These are phyloP conservation scores for Alosa sapidissima DNA, from an alignment of 2,797 vertebrate genomes.

Conservation along the genomic window DNA sequence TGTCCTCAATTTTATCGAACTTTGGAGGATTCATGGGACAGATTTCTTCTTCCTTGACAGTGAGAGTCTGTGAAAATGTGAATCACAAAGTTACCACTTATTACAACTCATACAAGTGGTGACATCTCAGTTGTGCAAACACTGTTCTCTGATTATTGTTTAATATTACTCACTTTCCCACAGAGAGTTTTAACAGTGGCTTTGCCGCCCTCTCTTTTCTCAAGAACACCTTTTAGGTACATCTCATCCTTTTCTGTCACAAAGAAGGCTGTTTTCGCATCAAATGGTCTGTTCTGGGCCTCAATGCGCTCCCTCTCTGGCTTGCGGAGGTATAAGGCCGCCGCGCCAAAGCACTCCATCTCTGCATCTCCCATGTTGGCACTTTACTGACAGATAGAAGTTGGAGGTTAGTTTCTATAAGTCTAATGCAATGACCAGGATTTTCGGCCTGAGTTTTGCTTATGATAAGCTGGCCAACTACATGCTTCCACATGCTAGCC, in stretches of 20 bases:
- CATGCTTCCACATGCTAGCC: no score
- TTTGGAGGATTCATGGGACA: conserved; percentile 85
- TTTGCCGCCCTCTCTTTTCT: conserved; percentile 82
- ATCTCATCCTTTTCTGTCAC: conserved; percentile 79
- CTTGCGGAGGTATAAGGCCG: conserved; percentile 84
- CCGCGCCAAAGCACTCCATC: conserved; percentile 84
- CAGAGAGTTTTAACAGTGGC: conserved; percentile 79
- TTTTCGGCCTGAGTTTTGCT: no score
- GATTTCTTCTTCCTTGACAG: conserved; percentile 81
- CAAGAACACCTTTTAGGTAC: conserved; percentile 82
- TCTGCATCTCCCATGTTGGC: conserved; percentile 82
- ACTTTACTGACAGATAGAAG: conserved; percentile 51
- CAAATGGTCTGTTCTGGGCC: conserved; percentile 86
- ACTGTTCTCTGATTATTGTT: neutral
- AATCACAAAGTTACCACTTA: neutral
- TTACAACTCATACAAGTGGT: no score
- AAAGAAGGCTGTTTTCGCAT: conserved; percentile 83
- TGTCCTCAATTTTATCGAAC: conserved; percentile 86
- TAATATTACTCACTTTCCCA: conserved; percentile 72
- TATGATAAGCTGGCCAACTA: no score
- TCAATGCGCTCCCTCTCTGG: conserved; percentile 85
- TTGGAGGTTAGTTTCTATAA: neutral
- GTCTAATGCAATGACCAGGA: no score
- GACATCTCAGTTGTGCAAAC: neutral
- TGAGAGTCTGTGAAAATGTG: conserved; percentile 68